phyloP scores from a whole-genome alignment of 2,797 vertebrate species.

The Pantherophis alleghaniensis region DNA sequence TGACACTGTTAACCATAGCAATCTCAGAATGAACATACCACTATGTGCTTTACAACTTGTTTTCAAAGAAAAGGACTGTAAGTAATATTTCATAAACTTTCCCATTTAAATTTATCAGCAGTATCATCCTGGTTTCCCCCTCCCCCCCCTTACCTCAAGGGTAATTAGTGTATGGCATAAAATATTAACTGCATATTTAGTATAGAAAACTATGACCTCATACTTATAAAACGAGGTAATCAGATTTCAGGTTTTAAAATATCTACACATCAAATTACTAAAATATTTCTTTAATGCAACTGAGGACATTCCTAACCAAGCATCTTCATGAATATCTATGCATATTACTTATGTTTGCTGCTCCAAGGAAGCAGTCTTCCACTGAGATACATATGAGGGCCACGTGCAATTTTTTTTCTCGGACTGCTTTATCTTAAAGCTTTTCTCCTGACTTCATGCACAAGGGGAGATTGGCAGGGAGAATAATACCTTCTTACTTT shows the following conservation, averaged over 20 bases:
- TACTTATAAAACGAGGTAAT: constrained; percentile 56
- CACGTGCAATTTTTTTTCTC: background rate
- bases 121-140: constrained; percentile 6
- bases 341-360: background rate
- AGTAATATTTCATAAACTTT: constrained; percentile 64
- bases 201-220: constrained; percentile 46
- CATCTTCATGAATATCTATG: constrained; percentile 4
- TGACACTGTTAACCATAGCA: constrained; percentile 23
- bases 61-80: constrained; percentile 47
- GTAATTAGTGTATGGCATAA: constrained; percentile 52
- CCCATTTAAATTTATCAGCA: constrained; percentile 46
- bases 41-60: constrained; percentile 37
- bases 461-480: background rate
- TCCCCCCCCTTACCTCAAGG: constrained; percentile 2
- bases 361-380: background rate
- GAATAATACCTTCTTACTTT: background rate
- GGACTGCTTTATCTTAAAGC: background rate
- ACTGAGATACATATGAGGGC: background rate
- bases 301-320: background rate
- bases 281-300: constrained; percentile 55
- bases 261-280: constrained; percentile 65
- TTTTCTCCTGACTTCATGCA: background rate
- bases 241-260: constrained; percentile 55
- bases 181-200: constrained; percentile 63
- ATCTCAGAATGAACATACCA: constrained; percentile 33